Percentiles rank a stretch among this genome's conserved stretches.
Conservation (phyloP, 2,888 invertebrate genomes). For the Tromatobia lineatoria region DNA sequence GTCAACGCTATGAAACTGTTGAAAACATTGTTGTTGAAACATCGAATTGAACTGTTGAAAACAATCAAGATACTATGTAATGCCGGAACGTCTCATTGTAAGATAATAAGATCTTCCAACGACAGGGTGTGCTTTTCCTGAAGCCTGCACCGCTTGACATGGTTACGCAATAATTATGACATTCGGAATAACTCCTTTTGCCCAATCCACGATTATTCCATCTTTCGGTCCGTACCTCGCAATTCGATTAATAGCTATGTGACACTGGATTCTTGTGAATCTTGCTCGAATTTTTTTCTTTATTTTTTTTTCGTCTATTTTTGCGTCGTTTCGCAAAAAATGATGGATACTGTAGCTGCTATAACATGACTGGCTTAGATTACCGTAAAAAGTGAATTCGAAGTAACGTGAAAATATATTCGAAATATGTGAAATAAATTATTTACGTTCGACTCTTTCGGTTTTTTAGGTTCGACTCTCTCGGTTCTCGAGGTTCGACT, state of each 20-base stretch:
- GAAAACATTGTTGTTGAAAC: conserved; percentile 6
- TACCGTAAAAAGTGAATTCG: too few relatives aligned
- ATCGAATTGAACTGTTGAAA: background rate
- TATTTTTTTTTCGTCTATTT: conserved; percentile 1
- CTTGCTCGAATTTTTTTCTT: background rate
- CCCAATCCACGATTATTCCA: conserved; percentile 45
- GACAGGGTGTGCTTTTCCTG: conserved; percentile 10
- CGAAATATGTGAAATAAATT: too few relatives aligned
- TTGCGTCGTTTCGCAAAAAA: background rate
- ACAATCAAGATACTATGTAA: conserved; percentile 43
- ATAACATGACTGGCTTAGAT: too few relatives aligned
- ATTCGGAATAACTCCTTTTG: conserved; percentile 56
- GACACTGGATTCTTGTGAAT: background rate
- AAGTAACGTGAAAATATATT: too few relatives aligned
- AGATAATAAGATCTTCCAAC: conserved; percentile 38
- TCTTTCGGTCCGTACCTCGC: conserved; percentile 26
- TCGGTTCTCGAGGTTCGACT: too few relatives aligned
- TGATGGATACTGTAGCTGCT: too few relatives aligned
- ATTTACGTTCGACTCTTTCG: too few relatives aligned
- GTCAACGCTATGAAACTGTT: background rate
- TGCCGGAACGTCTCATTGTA: conserved; percentile 37
- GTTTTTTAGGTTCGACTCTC: too few relatives aligned
- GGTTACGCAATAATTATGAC: conserved; percentile 63
- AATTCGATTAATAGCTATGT: conserved; percentile 40
- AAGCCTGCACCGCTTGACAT: background rate